Percentiles rank a stretch among this genome's conserved stretches.
Evolutionary conservation across 2,888 invertebrate species (phyloP).

Genomic region (Thera britannica): DNA sequence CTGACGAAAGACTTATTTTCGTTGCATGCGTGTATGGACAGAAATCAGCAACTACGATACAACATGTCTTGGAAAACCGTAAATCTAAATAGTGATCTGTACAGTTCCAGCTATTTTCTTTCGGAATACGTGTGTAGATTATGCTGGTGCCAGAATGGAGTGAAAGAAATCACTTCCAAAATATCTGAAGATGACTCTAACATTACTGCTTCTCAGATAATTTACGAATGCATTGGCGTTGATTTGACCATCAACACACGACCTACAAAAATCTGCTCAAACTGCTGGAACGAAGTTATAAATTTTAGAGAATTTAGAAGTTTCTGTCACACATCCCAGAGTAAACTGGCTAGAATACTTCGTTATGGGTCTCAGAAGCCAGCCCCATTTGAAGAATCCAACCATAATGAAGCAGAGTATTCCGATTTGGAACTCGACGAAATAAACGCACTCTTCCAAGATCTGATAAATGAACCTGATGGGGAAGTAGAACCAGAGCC

Average conservation of each 20-base stretch:
- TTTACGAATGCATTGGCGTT: constrained; percentile 65
- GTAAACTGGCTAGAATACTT: constrained; percentile 55
- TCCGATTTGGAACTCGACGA: constrained; percentile 2
- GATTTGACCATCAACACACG: constrained; percentile 48
- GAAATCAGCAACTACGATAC: neutral
- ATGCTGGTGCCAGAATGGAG: constrained; percentile 65
- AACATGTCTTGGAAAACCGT: constrained; percentile 47
- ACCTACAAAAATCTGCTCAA: constrained; percentile 61
- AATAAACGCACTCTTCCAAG: constrained; percentile 4
- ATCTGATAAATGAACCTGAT: constrained; percentile 2
- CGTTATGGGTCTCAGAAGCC: constrained; percentile 29
- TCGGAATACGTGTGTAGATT: constrained; percentile 66
- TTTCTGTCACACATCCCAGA: constrained; percentile 61
- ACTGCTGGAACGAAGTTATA: constrained; percentile 60
- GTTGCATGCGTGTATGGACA: no score
- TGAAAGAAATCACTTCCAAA: constrained; percentile 48
- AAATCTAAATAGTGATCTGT: constrained; percentile 48
- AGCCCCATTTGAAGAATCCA: neutral
- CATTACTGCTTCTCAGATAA: constrained; percentile 52
- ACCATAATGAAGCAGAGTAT: neutral
- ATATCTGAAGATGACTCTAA: constrained; percentile 40
- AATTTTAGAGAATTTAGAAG: constrained; percentile 63
- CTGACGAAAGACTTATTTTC: neutral
- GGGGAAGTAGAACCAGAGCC: neutral
- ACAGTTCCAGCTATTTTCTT: constrained; percentile 66